Conservation (phyloP, 2,113 vertebrate genomes). For the Cebus imitator region DNA sequence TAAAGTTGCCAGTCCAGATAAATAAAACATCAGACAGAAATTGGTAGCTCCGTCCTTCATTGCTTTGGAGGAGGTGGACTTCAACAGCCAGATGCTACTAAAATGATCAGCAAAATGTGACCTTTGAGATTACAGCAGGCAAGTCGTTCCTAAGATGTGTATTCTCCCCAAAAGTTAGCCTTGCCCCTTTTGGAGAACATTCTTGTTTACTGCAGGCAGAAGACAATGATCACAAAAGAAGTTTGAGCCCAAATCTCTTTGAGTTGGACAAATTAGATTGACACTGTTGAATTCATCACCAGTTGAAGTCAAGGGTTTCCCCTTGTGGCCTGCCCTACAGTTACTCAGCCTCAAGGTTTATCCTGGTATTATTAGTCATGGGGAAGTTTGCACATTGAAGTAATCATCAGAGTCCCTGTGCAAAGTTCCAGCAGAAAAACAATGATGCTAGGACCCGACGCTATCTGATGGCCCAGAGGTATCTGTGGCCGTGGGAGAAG, state of each 20-base stretch:
- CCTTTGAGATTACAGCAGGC: background rate
- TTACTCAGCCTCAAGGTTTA: background rate
- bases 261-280: background rate
- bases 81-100: background rate
- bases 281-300: background rate
- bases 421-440: background rate
- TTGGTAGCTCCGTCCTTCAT: background rate
- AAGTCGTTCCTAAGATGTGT: background rate
- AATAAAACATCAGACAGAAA: constrained; percentile 74
- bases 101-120: background rate
- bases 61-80: background rate
- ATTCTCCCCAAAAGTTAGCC: background rate
- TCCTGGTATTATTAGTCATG: background rate
- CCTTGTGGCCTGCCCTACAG: background rate
- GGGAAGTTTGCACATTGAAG: background rate
- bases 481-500: background rate
- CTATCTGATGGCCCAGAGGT: background rate
- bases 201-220: background rate
- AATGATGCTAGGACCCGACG: background rate
- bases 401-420: background rate
- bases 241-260: background rate
- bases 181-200: background rate
- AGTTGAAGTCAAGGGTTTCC: background rate
- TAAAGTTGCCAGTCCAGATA: constrained; percentile 62
- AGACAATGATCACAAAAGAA: background rate